A percentile compares a stretch with the other conserved stretches of the same genome.
These are phyloP conservation scores for human DNA, from an alignment of 2,113 vertebrate species.

Conservation along the genomic window DNA sequence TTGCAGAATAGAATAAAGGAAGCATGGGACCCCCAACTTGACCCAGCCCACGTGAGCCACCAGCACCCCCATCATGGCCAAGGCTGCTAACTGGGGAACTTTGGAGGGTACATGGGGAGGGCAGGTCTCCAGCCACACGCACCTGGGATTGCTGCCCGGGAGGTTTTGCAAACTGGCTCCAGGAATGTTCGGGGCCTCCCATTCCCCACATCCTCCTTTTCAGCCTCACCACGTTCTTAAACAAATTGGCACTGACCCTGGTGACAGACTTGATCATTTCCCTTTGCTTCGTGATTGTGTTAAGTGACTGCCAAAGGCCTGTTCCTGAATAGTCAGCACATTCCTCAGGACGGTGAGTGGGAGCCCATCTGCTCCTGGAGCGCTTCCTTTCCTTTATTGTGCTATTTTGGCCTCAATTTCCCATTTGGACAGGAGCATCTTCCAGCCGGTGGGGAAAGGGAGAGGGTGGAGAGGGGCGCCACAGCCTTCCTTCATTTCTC, in stretches of 20 bases:
- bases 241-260: slow-evolving; percentile 66
- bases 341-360: slow-evolving; percentile 63
- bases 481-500: slow-evolving; percentile 29
- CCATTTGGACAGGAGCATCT: slow-evolving; percentile 72
- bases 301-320: slow-evolving; percentile 69
- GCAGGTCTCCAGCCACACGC: background rate
- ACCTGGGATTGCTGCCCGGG: background rate
- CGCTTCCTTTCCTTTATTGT: slow-evolving; percentile 76
- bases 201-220: slow-evolving; percentile 49
- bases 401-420: slow-evolving; percentile 71
- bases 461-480: slow-evolving; percentile 19
- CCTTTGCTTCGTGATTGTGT: slow-evolving; percentile 68
- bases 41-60: background rate
- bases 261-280: slow-evolving; percentile 73
- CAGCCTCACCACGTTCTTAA: slow-evolving; percentile 66
- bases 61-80: background rate
- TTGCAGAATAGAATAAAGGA: background rate
- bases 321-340: slow-evolving; percentile 77
- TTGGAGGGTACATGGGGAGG: background rate
- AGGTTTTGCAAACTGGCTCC: background rate
- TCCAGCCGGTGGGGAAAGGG: slow-evolving; percentile 52
- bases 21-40: background rate
- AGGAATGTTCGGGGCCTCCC: background rate
- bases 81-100: background rate
- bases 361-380: slow-evolving; percentile 68